Evolutionary conservation across 2,113 vertebrate genomes (phyloP), one percentile per base, ranked within the genome.

Genomic region (Calidris pugnax): DNA sequence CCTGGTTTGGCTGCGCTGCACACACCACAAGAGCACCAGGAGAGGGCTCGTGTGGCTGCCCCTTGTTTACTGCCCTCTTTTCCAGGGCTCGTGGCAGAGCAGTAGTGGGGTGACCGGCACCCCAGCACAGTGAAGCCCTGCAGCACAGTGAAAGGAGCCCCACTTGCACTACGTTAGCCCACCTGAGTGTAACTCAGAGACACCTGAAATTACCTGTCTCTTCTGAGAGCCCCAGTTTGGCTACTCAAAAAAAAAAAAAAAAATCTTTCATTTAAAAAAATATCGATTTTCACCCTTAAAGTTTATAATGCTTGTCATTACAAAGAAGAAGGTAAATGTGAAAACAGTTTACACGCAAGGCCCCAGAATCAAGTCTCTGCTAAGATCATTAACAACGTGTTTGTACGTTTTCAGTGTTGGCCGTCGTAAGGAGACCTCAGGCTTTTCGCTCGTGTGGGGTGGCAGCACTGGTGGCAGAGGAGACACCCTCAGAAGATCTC

Each of bases 391-490:
- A 92, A 43, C 73, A 10, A 21, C 0, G 3, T 63, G 50, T 71
- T 94, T 86, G 80, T 12, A 12, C 6, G 3, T 56, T 78, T 87
- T 78, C 56, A 51, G 41, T 3, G 33, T 3, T 57, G 80, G 83
- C 68, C 33, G 55, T 13, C 7, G 4, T 18, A 56, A 74, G 57
- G 51, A 39, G 50, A 74, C 64, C 55, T 56, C 1, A 2, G 59
- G 28, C 37, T 60, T 53, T 78, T 43, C 55, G 56, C 59, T 39
- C 0, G 0, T 2, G 9, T 74, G 47, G 63, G 68, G 28, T 89
- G 83, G 28, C 37, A 51, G n/a, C 0, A 10, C 68, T 59, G 69
- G 60, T 79, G 81, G 53, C 0, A 0, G 0, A 0, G 91, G 35
- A 87, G 8, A 5, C 0, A 3, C 87, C 45, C 45, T 87, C 0